Base-by-base conservation (phyloP, 2,888 invertebrate genomes). In the Phorcus lineatus region DNA sequence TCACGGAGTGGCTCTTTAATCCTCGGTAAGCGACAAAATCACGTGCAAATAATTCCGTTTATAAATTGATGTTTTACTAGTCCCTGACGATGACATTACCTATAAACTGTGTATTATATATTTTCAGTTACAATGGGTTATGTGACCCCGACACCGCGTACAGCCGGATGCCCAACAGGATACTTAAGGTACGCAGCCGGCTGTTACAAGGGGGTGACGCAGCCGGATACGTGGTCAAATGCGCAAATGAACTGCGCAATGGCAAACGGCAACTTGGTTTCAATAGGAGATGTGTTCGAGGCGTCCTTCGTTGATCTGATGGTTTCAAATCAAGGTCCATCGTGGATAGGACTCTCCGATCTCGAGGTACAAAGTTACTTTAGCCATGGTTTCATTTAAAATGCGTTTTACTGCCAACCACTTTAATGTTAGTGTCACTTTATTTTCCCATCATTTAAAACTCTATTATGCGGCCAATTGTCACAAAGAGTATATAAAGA, bases 261-360 rank as follows among this genome's bases (percentile, higher is more conserved):
- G 2, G 74, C 79, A 24, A 81, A 77, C 24, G 83, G 74, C 40
- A 24, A 78, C 36, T 79, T 85, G 1, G 82, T 75, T 7, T 82
- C 85, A 0, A 66, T 83, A 0, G 55, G 31, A 13, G 47, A 74
- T 54, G 67, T 54, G n/a, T 80, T 77, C 16, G 85, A 85, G 74
- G 70, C 82, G 54, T 81, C 80, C 11, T 84, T 80, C 57, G 28
- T 85, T 36, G 52, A 81, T 22, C 24, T 77, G 55, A 24, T 70
- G 24, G 53, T 57, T 52, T 19, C 40, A n/a, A 9, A 22, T 17
- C 40, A 77, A 31, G 52, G 53, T 22, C 36, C 24, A 2, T 40
- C 67, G 9, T 84, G 84, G 84, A 80, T 82, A 7, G 84, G 84
- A 24, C 76, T 84, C 17, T 74, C 57, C 11, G 74, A 79, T 74